These are phyloP conservation scores for Trissonchulus sp. DNA, from an alignment of 2,888 invertebrate species.

Conservation along the genomic window DNA sequence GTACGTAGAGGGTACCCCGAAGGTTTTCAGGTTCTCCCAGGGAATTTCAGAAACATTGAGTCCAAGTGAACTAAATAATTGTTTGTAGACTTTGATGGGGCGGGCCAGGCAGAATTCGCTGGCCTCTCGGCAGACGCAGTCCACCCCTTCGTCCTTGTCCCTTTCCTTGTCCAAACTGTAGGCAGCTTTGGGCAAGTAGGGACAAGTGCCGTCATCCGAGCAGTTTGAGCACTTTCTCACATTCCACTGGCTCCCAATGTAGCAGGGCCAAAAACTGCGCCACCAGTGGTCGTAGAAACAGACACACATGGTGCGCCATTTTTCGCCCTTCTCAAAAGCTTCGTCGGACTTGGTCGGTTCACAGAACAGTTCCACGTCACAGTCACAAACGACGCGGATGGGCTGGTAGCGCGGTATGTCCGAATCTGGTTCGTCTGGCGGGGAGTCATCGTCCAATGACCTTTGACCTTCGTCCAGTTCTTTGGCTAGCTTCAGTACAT, in stretches of 20 bases:
- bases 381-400: conserved; percentile 14
- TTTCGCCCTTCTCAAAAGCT: not conserved
- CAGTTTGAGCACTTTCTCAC: not conserved
- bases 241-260: conserved; percentile 21
- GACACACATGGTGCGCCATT: conserved; percentile 15
- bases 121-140: conserved; percentile 9
- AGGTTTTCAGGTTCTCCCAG: not conserved
- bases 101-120: conserved; percentile 2
- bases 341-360: not conserved
- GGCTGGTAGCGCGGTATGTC: conserved; percentile 17
- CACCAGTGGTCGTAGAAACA: conserved; percentile 9
- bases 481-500: too few relatives aligned
- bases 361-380: not conserved
- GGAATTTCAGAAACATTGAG: not conserved
- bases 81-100: not conserved
- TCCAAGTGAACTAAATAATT: not conserved
- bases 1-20: not conserved
- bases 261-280: conserved; percentile 14
- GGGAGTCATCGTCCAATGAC: too few relatives aligned
- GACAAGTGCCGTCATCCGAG: not conserved
- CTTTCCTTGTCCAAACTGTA: too few relatives aligned
- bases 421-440: too few relatives aligned
- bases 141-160: not conserved
- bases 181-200: not conserved
- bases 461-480: too few relatives aligned